These are phyloP conservation scores for Athalia circularis DNA, from an alignment of 2,888 invertebrate genomes.

Conservation along the genomic window DNA sequence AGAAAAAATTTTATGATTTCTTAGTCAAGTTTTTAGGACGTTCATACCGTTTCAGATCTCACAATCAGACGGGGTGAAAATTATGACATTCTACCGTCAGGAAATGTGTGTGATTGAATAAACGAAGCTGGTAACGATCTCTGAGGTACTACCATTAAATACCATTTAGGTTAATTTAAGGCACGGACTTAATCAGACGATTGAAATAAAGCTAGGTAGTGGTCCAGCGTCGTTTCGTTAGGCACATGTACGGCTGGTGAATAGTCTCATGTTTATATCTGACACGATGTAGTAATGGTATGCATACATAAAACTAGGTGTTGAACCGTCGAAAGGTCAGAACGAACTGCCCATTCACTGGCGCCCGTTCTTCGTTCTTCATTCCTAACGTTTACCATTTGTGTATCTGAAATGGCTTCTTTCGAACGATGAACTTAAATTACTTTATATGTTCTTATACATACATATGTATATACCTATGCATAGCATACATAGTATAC, in stretches of 20 bases:
- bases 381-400: no score
- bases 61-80: no score
- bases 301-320: neutral
- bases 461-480: neutral
- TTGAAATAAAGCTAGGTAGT: neutral
- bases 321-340: conserved; percentile 15
- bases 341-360: neutral
- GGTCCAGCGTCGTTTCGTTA: neutral
- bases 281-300: neutral
- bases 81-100: neutral
- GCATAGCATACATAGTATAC: no score
- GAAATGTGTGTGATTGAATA: conserved; percentile 30
- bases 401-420: no score
- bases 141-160: neutral
- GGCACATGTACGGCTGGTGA: neutral
- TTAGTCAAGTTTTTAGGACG: no score
- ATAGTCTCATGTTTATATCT: neutral
- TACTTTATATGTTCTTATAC: no score
- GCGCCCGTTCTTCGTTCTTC: no score
- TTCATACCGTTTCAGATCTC: no score
- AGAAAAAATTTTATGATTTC: no score
- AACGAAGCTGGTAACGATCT: conserved; percentile 32
- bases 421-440: no score
- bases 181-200: neutral
- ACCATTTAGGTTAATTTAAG: conserved; percentile 33